Percentiles rank a stretch among this genome's conserved stretches.
Conservation (phyloP, 2,113 vertebrate species). For the Boleophthalmus pectinirostris region DNA sequence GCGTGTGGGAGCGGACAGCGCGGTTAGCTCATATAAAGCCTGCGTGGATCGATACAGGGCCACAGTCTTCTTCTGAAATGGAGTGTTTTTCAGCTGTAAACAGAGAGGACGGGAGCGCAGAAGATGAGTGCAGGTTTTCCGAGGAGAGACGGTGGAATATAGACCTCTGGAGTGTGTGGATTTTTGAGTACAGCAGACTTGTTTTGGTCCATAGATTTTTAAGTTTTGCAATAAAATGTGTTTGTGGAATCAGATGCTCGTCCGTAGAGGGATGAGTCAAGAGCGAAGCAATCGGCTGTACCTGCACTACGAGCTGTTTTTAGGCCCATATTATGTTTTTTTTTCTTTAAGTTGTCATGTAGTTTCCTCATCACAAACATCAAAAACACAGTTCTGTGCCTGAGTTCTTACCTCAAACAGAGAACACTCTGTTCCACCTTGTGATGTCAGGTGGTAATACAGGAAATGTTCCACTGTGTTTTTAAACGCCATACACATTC, state of each 20-base stretch:
- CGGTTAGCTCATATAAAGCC: conserved; percentile 19
- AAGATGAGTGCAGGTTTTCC: conserved; percentile 63
- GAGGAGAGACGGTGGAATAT: conserved; percentile 56
- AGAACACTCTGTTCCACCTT: too few relatives aligned
- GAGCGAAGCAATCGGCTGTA: not conserved
- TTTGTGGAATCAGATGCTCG: not conserved
- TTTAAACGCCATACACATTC: too few relatives aligned
- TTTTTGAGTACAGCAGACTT: conserved; percentile 46
- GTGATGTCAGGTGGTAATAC: too few relatives aligned
- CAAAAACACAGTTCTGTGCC: too few relatives aligned
- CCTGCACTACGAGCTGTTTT: not conserved
- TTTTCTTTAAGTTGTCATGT: too few relatives aligned
- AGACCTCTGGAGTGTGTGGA: conserved; percentile 51
- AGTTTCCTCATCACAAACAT: too few relatives aligned
- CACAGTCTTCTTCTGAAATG: conserved; percentile 49
- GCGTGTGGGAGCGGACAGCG: conserved; percentile 26
- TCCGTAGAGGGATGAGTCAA: not conserved
- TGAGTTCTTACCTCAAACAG: too few relatives aligned
- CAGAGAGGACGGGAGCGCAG: conserved; percentile 55
- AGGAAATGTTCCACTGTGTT: too few relatives aligned
- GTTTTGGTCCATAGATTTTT: conserved; percentile 34
- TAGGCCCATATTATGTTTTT: too few relatives aligned
- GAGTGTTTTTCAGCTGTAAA: conserved; percentile 56
- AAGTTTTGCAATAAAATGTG: conserved; percentile 28
- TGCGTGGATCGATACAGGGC: conserved; percentile 51